A percentile compares a stretch with the other conserved stretches of the same genome.
Evolutionary conservation across 2,113 vertebrate species (phyloP).

Genomic region (Morone chrysops): DNA sequence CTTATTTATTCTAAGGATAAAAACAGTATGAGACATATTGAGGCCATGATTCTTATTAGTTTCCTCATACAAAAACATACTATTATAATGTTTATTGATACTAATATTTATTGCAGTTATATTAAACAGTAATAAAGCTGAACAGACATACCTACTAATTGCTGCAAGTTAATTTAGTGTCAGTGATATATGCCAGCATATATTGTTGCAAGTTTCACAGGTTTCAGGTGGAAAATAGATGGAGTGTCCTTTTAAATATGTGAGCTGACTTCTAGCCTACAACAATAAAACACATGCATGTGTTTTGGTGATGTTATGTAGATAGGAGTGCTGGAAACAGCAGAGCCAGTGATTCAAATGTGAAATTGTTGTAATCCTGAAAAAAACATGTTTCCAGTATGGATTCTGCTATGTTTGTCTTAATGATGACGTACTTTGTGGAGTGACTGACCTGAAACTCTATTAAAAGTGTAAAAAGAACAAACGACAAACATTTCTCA

Average conservation of each 20-base stretch:
- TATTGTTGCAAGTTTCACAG: too few relatives aligned
- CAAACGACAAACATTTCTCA: too few relatives aligned
- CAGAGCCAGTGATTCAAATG: slow-evolving; percentile 1
- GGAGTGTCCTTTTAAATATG: not conserved
- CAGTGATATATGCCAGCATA: not conserved
- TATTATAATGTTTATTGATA: not conserved
- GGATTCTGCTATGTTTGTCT: not conserved
- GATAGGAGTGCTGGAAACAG: not conserved
- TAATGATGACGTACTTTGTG: not conserved
- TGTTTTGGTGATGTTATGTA: not conserved
- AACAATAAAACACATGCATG: not conserved
- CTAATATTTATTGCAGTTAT: not conserved
- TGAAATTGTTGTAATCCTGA: not conserved
- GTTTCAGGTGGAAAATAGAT: too few relatives aligned
- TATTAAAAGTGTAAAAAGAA: not conserved
- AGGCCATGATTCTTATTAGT: not conserved
- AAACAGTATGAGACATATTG: not conserved
- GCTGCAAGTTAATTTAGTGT: not conserved
- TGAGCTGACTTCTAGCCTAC: not conserved
- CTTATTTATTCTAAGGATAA: not conserved
- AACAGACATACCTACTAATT: not conserved
- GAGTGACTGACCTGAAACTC: not conserved
- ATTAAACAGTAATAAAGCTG: too few relatives aligned
- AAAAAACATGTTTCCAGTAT: not conserved
- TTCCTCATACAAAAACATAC: not conserved